Evolutionary conservation across 2,113 vertebrate species (phyloP), one percentile per base, ranked within the genome.

Genomic region (Abramis brama): DNA sequence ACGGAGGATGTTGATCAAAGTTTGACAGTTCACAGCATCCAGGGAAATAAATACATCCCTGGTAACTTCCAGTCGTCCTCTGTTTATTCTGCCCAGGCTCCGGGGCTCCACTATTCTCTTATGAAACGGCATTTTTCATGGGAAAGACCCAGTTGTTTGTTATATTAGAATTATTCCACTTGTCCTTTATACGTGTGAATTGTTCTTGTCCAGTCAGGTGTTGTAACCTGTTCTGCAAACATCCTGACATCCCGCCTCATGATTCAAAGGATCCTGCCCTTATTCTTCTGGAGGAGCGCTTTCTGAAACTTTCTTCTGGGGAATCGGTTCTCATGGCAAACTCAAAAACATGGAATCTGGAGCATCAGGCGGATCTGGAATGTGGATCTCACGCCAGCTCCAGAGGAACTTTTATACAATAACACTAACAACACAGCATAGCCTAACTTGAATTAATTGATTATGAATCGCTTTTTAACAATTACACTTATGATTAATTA

Each of bases 101-200:
- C 89, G 86, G 33, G 94, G 94, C 86, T 93, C 92, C 91, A 96
- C 90, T 45, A 85, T 93, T 89, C 95, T 91, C 91, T 94, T 90
- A 60, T 93, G 92, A 87, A 97, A 96, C 83, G 96, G 96, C 96
- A 97, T 97, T 71, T 36, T 83, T 66, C 4, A n/a, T 4, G 2
- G 30, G 23, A 76, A 79, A 52, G 3, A 21, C 55, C 50, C 23
- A 47, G 57, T 23, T 62, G 8, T 73, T 50, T 12, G 33, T 66
- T 81, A 27, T 11, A n/a, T 25, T 27, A 3, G 2, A 52, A 5
- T 57, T 78, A 74, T 5, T 74, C n/a, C 19, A 7, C 6, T 33
- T 15, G 59, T 57, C 30, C 19, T 10, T 21, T 60, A 30, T 27
- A 80, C 60, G 5, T 75, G 27, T 15, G 11, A 25, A 5, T 11